These are phyloP conservation scores for Corythornis cristatus DNA, from an alignment of 2,113 vertebrate genomes.

Conservation along the genomic window DNA sequence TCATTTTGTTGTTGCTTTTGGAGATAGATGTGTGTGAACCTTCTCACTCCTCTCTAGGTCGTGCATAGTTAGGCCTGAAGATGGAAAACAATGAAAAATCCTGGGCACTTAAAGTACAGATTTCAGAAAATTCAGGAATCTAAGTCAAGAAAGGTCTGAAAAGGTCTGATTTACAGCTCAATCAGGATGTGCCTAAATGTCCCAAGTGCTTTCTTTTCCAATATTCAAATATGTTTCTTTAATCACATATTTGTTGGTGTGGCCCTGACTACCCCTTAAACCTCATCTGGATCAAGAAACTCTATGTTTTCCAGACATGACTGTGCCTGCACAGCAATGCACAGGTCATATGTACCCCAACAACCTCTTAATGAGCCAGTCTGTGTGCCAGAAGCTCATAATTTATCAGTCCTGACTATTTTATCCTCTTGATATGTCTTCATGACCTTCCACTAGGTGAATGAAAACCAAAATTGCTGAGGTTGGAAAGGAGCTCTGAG, in stretches of 20 bases:
- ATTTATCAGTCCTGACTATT: not conserved
- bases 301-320: not conserved
- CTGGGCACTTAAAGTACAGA: not conserved
- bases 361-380: not conserved
- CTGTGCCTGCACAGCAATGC: not conserved
- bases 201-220: not conserved
- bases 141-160: not conserved
- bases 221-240: not conserved
- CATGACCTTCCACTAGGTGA: not conserved
- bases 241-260: not conserved
- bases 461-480: not conserved
- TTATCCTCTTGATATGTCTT: not conserved
- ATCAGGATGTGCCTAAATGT: not conserved
- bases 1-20: slow-evolving; percentile 25
- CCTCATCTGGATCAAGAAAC: not conserved
- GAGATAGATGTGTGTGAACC: not conserved
- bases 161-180: not conserved
- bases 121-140: not conserved
- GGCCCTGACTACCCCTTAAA: not conserved
- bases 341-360: not conserved
- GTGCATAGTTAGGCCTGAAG: not conserved
- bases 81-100: not conserved
- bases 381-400: not conserved
- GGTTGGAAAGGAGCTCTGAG: not conserved
- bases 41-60: not conserved